phyloP scores from a whole-genome alignment of 2,888 invertebrate species.

The Gnatocerus cornutus region DNA sequence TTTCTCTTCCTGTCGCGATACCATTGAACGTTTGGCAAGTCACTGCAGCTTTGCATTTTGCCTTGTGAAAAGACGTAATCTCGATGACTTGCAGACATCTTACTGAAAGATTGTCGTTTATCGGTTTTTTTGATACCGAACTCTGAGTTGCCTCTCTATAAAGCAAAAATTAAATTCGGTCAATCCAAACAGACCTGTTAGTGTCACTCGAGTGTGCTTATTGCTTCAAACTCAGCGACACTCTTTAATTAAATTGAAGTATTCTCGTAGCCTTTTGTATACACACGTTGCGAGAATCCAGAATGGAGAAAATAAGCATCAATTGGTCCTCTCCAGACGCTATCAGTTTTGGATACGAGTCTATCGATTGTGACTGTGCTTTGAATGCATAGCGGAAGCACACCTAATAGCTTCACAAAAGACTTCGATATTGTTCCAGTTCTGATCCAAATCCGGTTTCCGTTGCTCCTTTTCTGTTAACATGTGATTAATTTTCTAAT shows the following conservation, averaged over 20 bases:
- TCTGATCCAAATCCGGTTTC: conserved; percentile 47
- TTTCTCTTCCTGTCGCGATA: conserved; percentile 12
- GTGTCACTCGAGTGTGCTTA: conserved; percentile 7
- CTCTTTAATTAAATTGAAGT: conserved; percentile 15
- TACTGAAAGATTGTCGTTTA: not conserved
- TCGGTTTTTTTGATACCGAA: not conserved
- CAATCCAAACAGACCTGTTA: not conserved
- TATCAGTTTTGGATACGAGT: conserved; percentile 49
- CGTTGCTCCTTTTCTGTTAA: conserved; percentile 45
- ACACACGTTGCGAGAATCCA: conserved; percentile 19
- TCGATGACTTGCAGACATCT: conserved; percentile 28
- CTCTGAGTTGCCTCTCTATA: not conserved
- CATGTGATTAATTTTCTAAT: conserved; percentile 46
- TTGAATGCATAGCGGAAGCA: conserved; percentile 53
- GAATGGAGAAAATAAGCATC: conserved; percentile 22
- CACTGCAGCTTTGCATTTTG: conserved; percentile 20
- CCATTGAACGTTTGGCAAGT: conserved; percentile 19
- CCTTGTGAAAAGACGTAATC: conserved; percentile 8
- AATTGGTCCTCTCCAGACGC: conserved; percentile 45
- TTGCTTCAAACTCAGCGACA: not conserved
- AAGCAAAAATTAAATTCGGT: not conserved
- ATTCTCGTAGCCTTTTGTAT: conserved; percentile 9
- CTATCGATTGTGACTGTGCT: conserved; percentile 51
- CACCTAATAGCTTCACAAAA: conserved; percentile 53
- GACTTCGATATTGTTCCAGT: conserved; percentile 50